These are phyloP conservation scores for Amphiprion ocellaris DNA, from an alignment of 2,113 vertebrate species.

Conservation along the genomic window DNA sequence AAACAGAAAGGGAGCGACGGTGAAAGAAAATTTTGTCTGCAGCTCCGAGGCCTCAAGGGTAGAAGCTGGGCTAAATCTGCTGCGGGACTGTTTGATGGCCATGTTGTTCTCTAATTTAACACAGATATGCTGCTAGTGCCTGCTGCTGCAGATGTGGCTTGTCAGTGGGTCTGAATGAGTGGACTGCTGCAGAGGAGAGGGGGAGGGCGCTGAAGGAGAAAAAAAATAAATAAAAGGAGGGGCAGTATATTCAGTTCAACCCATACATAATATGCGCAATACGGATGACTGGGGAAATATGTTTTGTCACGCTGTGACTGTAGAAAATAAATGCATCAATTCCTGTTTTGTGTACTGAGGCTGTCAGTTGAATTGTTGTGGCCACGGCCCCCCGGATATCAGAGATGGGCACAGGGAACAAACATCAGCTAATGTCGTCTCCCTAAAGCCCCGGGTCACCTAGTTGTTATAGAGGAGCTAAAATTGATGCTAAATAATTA, in stretches of 20 bases:
- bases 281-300: conserved; percentile 53
- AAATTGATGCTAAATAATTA: background rate
- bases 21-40: conserved; percentile 35
- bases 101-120: conserved; percentile 68
- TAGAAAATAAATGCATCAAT: conserved; percentile 70
- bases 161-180: conserved; percentile 49
- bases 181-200: conserved; percentile 39
- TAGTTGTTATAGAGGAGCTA: conserved; percentile 5
- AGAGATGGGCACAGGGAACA: conserved; percentile 21
- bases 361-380: conserved; percentile 61
- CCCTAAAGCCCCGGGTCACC: conserved; percentile 35
- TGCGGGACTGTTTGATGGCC: conserved; percentile 54
- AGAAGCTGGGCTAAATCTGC: conserved; percentile 53
- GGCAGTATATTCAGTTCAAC: conserved; percentile 44
- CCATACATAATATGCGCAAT: conserved; percentile 55
- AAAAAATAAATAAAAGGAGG: conserved; percentile 7
- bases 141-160: conserved; percentile 60
- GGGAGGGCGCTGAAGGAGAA: background rate
- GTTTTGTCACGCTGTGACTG: conserved; percentile 61
- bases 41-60: conserved; percentile 45
- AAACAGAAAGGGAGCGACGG: conserved; percentile 45
- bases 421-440: conserved; percentile 52
- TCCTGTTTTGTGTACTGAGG: conserved; percentile 61
- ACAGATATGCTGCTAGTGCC: conserved; percentile 61
- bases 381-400: conserved; percentile 42